A percentile compares a stretch with the other conserved stretches of the same genome.
Evolutionary conservation across 2,797 vertebrate genomes (phyloP).

Genomic region (Argyrosomus regius): DNA sequence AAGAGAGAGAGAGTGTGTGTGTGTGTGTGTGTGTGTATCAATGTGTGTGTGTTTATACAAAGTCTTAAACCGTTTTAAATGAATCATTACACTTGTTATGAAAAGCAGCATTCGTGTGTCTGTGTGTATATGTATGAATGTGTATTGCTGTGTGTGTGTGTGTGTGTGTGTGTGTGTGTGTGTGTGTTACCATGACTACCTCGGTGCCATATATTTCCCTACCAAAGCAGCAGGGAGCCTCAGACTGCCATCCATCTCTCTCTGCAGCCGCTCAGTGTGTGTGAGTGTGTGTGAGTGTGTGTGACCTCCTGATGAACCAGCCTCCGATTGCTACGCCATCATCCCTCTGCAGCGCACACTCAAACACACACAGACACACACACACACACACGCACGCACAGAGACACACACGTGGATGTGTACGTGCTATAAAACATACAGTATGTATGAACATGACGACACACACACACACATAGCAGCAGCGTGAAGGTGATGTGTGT

Average conservation of each 20-base stretch:
- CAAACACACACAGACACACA: slow-evolving; percentile 16
- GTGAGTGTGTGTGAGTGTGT: slow-evolving; percentile 32
- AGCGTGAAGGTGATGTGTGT: slow-evolving; percentile 69
- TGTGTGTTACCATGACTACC: slow-evolving; percentile 60
- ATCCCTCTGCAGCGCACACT: slow-evolving; percentile 39
- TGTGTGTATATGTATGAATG: background rate
- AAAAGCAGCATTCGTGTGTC: slow-evolving; percentile 36
- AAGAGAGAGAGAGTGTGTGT: background rate
- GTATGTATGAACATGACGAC: slow-evolving; percentile 61
- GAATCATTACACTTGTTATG: slow-evolving; percentile 54
- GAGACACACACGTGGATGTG: slow-evolving; percentile 3
- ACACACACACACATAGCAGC: slow-evolving; percentile 39
- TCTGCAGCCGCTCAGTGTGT: slow-evolving; percentile 47
- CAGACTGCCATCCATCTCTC: slow-evolving; percentile 69
- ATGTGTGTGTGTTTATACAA: slow-evolving; percentile 23
- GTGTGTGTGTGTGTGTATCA: background rate
- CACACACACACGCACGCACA: background rate
- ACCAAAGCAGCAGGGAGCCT: slow-evolving; percentile 70
- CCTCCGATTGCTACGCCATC: slow-evolving; percentile 59
- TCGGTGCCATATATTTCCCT: slow-evolving; percentile 60
- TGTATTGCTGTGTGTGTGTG: background rate
- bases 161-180: slow-evolving; percentile 7
- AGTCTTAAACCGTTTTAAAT: slow-evolving; percentile 49
- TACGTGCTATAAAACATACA: slow-evolving; percentile 57
- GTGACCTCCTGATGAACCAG: slow-evolving; percentile 76